Percentiles rank a stretch among this genome's conserved stretches.
phyloP scores from a whole-genome alignment of 2,797 vertebrate genomes.

The Trichosurus vulpecula region DNA sequence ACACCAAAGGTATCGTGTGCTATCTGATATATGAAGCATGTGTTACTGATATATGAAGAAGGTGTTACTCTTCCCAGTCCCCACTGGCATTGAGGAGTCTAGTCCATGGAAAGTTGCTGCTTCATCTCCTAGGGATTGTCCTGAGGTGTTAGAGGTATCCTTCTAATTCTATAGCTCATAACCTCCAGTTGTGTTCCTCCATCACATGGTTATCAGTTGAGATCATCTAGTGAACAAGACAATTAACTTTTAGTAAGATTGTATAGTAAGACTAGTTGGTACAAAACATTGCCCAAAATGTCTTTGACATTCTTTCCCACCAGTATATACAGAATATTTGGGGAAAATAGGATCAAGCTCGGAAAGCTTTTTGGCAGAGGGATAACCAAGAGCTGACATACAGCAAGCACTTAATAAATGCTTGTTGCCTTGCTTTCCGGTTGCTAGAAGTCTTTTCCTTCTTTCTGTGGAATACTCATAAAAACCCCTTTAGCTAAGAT shows the following conservation, averaged over 20 bases:
- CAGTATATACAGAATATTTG: not conserved
- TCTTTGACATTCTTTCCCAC: not conserved
- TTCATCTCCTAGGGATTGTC: not conserved
- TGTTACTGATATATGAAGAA: no score
- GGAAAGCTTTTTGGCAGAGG: not conserved
- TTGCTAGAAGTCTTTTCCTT: not conserved
- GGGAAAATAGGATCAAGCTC: not conserved
- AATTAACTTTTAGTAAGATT: not conserved
- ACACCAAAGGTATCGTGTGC: not conserved
- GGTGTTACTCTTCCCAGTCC: not conserved
- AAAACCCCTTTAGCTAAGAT: not conserved
- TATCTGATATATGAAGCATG: not conserved
- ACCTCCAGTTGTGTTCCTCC: not conserved
- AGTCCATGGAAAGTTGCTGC: not conserved
- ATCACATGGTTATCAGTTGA: not conserved
- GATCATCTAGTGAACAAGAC: not conserved
- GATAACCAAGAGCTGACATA: not conserved
- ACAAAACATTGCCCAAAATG: not conserved
- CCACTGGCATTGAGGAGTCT: not conserved
- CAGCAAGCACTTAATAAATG: not conserved
- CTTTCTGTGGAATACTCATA: not conserved
- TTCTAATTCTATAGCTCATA: not conserved
- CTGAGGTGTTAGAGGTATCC: not conserved
- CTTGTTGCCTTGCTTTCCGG: not conserved
- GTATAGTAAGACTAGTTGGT: not conserved